Evolutionary conservation across 2,888 invertebrate species (phyloP).

Genomic region (Oxycera nigricornis): DNA sequence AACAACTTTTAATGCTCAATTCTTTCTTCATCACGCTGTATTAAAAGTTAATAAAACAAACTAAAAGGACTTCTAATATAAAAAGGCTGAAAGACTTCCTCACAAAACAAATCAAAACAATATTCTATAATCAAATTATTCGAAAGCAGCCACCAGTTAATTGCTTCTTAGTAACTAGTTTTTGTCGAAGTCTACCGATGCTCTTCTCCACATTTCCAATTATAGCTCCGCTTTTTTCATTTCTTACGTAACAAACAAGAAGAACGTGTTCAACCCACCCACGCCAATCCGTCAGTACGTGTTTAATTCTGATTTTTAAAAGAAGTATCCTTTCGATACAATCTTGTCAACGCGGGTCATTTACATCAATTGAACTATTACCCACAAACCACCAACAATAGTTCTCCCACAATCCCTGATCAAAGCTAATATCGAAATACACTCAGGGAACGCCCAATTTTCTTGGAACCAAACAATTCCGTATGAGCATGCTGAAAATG

Average conservation of each 20-base stretch:
- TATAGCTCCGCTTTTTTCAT: too few species aligned
- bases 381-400: constrained; percentile 6
- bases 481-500: constrained; percentile 1
- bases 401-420: neutral
- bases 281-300: neutral
- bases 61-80: too few species aligned
- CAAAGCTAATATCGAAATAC: neutral
- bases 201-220: too few species aligned
- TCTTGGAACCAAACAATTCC: constrained; percentile 7
- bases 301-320: neutral
- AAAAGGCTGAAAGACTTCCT: too few species aligned
- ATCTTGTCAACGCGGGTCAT: neutral
- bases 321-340: neutral
- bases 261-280: neutral
- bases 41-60: too few species aligned
- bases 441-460: constrained; percentile 26
- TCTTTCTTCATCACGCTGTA: too few species aligned
- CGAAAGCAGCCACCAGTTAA: too few species aligned
- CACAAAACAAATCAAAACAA: too few species aligned
- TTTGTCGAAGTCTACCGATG: too few species aligned
- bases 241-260: neutral
- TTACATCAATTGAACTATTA: neutral
- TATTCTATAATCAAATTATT: too few species aligned
- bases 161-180: too few species aligned
- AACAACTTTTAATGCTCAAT: too few species aligned